Evolutionary conservation across 2,888 invertebrate genomes (phyloP).

Genomic region (Escarpia spicata): DNA sequence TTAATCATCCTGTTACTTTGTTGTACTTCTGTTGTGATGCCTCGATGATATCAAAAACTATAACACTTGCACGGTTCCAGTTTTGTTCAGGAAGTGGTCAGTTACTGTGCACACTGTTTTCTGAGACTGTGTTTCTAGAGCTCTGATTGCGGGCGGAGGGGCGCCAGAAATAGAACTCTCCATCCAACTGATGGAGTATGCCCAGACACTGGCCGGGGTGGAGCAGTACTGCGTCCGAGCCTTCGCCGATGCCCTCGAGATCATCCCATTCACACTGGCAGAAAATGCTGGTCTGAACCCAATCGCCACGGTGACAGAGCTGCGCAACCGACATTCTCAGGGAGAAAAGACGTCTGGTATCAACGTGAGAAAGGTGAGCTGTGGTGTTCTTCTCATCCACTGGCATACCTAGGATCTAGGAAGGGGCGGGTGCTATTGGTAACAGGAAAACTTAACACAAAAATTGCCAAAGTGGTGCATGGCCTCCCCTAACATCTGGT

Average conservation of each 20-base stretch:
- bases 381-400: neutral
- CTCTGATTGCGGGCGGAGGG: slow-evolving; percentile 94
- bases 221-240: slow-evolving; percentile 95
- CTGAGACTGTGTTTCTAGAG: slow-evolving; percentile 66
- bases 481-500: too few relatives aligned
- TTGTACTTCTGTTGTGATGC: too few relatives aligned
- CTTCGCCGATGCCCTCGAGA: slow-evolving; percentile 94
- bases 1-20: too few relatives aligned
- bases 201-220: slow-evolving; percentile 84
- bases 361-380: slow-evolving; percentile 81
- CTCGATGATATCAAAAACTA: too few relatives aligned
- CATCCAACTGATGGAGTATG: slow-evolving; percentile 80
- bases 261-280: slow-evolving; percentile 89
- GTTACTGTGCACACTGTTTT: slow-evolving; percentile 44
- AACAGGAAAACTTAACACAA: neutral
- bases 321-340: slow-evolving; percentile 90
- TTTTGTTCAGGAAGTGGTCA: too few relatives aligned
- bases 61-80: too few relatives aligned
- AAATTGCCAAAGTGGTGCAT: too few relatives aligned
- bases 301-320: slow-evolving; percentile 94
- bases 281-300: slow-evolving; percentile 94
- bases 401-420: neutral
- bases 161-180: slow-evolving; percentile 97
- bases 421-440: too few relatives aligned
- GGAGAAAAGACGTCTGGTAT: slow-evolving; percentile 90